Evolutionary conservation across 2,113 vertebrate species (phyloP).

Genomic region (Tyto alba): DNA sequence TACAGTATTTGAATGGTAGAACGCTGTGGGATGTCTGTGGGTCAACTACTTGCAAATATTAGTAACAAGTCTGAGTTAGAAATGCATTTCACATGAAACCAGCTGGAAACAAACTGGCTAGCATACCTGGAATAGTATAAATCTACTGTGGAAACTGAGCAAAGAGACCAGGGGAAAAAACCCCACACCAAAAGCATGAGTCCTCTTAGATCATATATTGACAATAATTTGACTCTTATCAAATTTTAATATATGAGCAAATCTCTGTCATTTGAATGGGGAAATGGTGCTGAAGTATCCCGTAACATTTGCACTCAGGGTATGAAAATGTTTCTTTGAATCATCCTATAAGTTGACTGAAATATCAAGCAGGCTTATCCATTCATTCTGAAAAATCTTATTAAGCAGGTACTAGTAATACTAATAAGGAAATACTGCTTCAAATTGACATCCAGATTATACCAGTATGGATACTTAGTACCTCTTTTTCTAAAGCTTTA

Average conservation of each 20-base stretch:
- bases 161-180: background rate
- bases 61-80: background rate
- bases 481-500: background rate
- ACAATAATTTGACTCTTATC: background rate
- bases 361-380: background rate
- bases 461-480: background rate
- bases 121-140: background rate
- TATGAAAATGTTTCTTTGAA: background rate
- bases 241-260: background rate
- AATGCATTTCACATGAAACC: background rate
- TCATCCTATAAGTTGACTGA: background rate
- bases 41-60: background rate
- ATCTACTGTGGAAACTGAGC: background rate
- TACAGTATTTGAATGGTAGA: background rate
- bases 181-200: background rate
- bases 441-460: background rate
- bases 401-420: background rate
- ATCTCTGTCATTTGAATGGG: background rate
- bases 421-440: background rate
- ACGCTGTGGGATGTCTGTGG: background rate
- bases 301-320: background rate
- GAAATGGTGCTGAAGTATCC: background rate
- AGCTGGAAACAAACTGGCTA: background rate
- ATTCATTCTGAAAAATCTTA: background rate
- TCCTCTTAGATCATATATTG: background rate